Evolutionary conservation across 2,888 invertebrate genomes (phyloP).

Genomic region (Cantharis rufa): DNA sequence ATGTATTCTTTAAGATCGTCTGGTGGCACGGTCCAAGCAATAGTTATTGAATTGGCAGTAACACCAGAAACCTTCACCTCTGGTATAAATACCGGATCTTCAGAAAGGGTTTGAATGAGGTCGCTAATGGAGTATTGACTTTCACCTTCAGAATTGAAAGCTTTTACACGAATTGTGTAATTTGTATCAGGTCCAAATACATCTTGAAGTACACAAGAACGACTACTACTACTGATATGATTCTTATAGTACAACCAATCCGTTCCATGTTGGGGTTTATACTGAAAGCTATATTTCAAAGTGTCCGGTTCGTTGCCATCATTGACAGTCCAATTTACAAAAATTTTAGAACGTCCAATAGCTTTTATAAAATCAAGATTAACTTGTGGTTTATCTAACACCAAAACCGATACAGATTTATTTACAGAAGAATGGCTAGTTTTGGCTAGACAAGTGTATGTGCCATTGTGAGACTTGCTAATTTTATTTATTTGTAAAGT

Average conservation of each 20-base stretch:
- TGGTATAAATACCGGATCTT: conserved; percentile 80
- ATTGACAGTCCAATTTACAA: conserved; percentile 80
- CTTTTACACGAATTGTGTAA: conserved; percentile 70
- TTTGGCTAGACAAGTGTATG: conserved; percentile 62
- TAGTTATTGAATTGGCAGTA: conserved; percentile 74
- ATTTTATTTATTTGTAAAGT: conserved; percentile 63
- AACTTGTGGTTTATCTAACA: conserved; percentile 73
- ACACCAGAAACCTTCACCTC: conserved; percentile 75
- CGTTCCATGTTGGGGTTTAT: conserved; percentile 59
- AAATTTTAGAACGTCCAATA: conserved; percentile 75
- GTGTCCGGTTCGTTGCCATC: conserved; percentile 74
- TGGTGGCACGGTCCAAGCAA: conserved; percentile 77
- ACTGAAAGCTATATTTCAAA: conserved; percentile 61
- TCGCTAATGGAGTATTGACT: conserved; percentile 61
- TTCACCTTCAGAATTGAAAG: conserved; percentile 67
- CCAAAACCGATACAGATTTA: conserved; percentile 52
- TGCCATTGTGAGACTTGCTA: conserved; percentile 74
- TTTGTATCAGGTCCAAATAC: conserved; percentile 65
- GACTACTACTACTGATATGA: conserved; percentile 66
- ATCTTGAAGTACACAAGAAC: conserved; percentile 70
- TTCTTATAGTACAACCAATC: conserved; percentile 64
- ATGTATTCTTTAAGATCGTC: conserved; percentile 68
- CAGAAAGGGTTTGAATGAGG: conserved; percentile 65
- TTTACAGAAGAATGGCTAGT: conserved; percentile 44
- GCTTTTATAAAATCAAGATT: conserved; percentile 73